Conservation (phyloP, 2,888 invertebrate genomes). For the Mimachlamys varia region DNA sequence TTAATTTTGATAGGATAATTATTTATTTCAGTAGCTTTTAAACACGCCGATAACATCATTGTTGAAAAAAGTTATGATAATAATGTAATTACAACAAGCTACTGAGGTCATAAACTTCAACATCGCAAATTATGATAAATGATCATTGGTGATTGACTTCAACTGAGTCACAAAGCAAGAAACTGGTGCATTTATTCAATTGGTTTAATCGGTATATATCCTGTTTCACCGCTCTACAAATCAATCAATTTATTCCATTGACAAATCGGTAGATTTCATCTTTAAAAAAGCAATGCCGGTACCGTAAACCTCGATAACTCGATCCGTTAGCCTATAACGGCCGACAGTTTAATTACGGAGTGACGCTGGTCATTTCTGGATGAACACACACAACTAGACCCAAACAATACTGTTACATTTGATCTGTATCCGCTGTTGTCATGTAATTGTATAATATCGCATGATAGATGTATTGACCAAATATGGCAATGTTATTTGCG, state of each 20-base stretch:
- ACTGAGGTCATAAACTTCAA: neutral
- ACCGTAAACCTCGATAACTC: neutral
- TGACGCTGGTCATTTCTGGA: slow-evolving; percentile 34
- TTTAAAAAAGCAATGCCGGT: slow-evolving; percentile 4
- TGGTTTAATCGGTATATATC: neutral
- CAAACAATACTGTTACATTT: neutral
- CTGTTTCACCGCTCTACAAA: neutral
- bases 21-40: neutral
- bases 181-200: neutral
- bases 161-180: slow-evolving; percentile 1
- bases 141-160: neutral
- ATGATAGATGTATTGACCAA: slow-evolving; percentile 36
- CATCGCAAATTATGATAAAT: slow-evolving; percentile 19
- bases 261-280: slow-evolving; percentile 34
- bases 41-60: neutral
- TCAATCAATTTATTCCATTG: slow-evolving; percentile 23
- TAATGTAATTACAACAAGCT: neutral
- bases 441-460: slow-evolving; percentile 15
- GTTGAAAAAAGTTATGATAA: neutral
- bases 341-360: slow-evolving; percentile 25
- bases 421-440: slow-evolving; percentile 13
- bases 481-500: slow-evolving; percentile 1
- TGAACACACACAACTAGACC: neutral
- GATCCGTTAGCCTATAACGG: neutral
- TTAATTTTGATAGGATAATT: neutral